phyloP scores from a whole-genome alignment of 2,888 invertebrate species.

The Plebejus argus region DNA sequence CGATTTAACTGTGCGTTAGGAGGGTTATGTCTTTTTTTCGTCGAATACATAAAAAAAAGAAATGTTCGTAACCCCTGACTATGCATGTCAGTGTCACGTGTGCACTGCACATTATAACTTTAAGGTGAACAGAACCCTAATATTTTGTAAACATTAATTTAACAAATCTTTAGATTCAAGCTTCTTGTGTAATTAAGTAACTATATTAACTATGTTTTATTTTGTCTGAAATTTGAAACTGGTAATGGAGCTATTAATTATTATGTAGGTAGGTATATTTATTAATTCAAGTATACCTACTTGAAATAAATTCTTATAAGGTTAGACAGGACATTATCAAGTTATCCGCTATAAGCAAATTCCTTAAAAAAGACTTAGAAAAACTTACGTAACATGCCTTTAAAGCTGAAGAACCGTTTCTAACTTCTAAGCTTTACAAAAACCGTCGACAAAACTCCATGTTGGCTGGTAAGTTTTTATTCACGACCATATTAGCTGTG shows the following conservation, averaged over 20 bases:
- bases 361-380: not conserved
- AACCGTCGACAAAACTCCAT: constrained; percentile 13
- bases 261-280: no score
- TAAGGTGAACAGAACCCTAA: not conserved
- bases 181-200: not conserved
- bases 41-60: not conserved
- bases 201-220: not conserved
- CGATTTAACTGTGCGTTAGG: not conserved
- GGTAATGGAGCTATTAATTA: no score
- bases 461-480: constrained; percentile 53
- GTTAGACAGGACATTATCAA: not conserved
- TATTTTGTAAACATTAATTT: not conserved
- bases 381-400: not conserved
- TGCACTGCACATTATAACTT: constrained; percentile 1
- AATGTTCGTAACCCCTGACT: not conserved
- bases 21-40: no score
- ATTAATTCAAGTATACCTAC: no score
- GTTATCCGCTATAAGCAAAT: not conserved
- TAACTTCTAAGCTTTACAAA: constrained; percentile 15
- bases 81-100: constrained; percentile 17
- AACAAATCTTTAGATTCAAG: not conserved
- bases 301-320: no score
- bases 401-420: not conserved
- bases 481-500: constrained; percentile 62
- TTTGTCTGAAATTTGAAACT: no score